Evolutionary conservation across 2,888 invertebrate species (phyloP).

Genomic region (Aphidoletes aphidimyza): DNA sequence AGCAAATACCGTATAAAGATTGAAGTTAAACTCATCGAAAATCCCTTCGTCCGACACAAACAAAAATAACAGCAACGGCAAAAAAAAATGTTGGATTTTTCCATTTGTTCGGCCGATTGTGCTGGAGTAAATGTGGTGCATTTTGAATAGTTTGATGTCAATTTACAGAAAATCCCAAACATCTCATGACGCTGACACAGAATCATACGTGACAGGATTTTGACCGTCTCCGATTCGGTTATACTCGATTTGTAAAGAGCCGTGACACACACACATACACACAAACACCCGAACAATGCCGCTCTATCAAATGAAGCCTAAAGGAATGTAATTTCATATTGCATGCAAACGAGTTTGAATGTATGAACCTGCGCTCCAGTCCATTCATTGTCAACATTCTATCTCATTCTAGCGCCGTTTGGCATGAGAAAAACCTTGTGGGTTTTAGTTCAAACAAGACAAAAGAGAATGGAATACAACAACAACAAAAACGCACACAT

Average conservation of each 20-base stretch:
- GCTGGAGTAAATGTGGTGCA: too few relatives aligned
- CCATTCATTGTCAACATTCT: too few relatives aligned
- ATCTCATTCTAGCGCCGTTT: too few relatives aligned
- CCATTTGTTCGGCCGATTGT: too few relatives aligned
- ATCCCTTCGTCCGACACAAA: too few relatives aligned
- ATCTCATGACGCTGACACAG: background rate
- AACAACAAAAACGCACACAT: background rate
- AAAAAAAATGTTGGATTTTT: too few relatives aligned
- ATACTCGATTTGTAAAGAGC: background rate
- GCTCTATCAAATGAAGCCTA: conserved; percentile 51
- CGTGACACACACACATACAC: too few relatives aligned
- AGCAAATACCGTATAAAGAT: background rate
- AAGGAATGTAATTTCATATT: conserved; percentile 54
- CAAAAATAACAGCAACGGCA: too few relatives aligned
- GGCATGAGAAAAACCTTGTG: background rate
- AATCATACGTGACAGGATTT: conserved; percentile 51
- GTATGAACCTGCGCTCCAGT: too few relatives aligned
- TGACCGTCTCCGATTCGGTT: conserved; percentile 22
- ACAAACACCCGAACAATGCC: too few relatives aligned
- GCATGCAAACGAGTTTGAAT: background rate
- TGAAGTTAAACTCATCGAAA: background rate
- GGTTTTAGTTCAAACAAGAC: background rate
- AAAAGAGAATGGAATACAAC: too few relatives aligned
- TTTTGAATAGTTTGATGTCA: too few relatives aligned
- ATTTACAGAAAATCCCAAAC: background rate